Conservation (phyloP, 1,140 invertebrate species). For the Drosophila baimaii region DNA sequence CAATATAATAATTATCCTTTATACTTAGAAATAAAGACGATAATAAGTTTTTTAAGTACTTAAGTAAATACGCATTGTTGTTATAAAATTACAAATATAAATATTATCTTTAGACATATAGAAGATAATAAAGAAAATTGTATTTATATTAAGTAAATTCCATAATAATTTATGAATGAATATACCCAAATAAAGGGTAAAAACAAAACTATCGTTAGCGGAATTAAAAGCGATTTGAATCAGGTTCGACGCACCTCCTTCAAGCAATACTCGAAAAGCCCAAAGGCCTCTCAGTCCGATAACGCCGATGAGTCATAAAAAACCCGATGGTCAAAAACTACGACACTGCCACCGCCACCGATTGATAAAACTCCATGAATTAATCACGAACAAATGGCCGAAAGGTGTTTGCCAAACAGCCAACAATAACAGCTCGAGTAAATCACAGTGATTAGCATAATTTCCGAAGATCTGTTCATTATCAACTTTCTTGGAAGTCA, state of each 20-base stretch:
- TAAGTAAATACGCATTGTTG: not conserved
- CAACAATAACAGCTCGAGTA: slow-evolving; percentile 29
- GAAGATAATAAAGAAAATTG: not conserved
- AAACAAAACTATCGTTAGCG: slow-evolving; percentile 27
- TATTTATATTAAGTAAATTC: too few species aligned
- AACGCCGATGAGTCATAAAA: slow-evolving; percentile 60
- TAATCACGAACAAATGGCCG: slow-evolving; percentile 45
- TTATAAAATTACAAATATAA: not conserved
- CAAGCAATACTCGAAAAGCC: slow-evolving; percentile 40
- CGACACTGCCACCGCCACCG: slow-evolving; percentile 19
- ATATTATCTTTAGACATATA: not conserved
- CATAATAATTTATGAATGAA: not conserved
- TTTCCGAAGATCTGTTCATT: slow-evolving; percentile 55
- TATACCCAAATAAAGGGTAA: not conserved
- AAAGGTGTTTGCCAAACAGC: slow-evolving; percentile 66
- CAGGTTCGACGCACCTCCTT: slow-evolving; percentile 53
- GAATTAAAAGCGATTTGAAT: slow-evolving; percentile 37
- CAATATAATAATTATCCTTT: too few species aligned
- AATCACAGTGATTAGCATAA: slow-evolving; percentile 70
- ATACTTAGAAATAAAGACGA: too few species aligned
- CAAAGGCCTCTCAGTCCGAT: slow-evolving; percentile 9
- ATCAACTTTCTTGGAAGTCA: slow-evolving; percentile 76
- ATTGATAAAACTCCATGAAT: slow-evolving; percentile 62
- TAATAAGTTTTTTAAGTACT: not conserved
- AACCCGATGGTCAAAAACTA: slow-evolving; percentile 73